phyloP scores from a whole-genome alignment of 2,797 vertebrate species.

The Bradypodion ventrale region DNA sequence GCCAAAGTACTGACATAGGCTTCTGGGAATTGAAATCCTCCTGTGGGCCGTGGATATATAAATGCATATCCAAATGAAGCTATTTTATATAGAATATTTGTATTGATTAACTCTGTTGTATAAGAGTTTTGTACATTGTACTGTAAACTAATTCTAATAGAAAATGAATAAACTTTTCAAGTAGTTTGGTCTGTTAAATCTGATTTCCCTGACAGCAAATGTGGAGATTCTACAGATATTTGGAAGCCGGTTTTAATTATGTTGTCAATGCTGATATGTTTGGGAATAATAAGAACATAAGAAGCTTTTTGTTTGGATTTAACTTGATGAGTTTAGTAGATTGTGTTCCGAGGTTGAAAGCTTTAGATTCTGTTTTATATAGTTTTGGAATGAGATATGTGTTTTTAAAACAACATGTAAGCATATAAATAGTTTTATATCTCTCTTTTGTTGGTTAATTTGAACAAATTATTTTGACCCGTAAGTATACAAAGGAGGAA shows the following conservation, averaged over 20 bases:
- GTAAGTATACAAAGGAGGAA: conserved; percentile 78
- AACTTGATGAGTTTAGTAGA: neutral
- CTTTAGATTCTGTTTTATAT: neutral
- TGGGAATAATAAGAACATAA: neutral
- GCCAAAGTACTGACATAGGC: too few relatives aligned
- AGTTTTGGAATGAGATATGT: neutral
- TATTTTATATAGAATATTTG: conserved; percentile 1
- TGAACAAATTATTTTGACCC: conserved; percentile 75
- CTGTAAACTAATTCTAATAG: conserved; percentile 43
- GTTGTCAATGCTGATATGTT: fast-evolving
- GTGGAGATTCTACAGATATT: neutral
- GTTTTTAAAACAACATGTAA: neutral
- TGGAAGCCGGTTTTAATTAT: fast-evolving
- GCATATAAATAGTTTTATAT: conserved; percentile 40
- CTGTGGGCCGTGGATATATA: too few relatives aligned
- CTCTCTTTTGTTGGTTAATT: conserved; percentile 43
- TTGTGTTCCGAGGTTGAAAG: neutral
- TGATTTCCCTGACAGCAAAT: neutral
- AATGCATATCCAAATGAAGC: conserved; percentile 29
- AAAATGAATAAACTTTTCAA: conserved; percentile 38
- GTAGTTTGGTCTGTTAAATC: conserved; percentile 15
- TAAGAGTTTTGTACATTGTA: neutral
- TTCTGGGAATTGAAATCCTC: too few relatives aligned
- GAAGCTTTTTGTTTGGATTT: conserved; percentile 26
- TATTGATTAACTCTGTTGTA: conserved; percentile 20